Base-by-base conservation (phyloP, 2,113 vertebrate species). In the Mormoops blainvillei region DNA sequence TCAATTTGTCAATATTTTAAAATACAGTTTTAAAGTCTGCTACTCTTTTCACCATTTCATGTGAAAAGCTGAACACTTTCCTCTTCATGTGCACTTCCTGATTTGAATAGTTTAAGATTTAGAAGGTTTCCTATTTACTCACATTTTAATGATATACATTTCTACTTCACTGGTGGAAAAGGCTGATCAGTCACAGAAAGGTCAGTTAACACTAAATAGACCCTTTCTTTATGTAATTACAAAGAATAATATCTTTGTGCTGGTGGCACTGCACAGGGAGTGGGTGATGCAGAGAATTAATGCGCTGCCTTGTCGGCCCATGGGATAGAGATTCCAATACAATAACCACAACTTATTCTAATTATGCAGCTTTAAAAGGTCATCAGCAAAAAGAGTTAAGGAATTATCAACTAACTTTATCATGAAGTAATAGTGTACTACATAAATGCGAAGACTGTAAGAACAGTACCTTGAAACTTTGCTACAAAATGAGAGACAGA, bases 171-270 rank as follows among this genome's bases (percentile, higher is more conserved):
- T 93, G 81, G 95, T n/a, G 92, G 88, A 97, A 98, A 98, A 98
- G 97, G 97, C 95, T 97, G 98, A 98, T 98, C 98, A 97, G 90
- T 98, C 84, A 96, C 95, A 96, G 90, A 94, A 95, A 98, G 97
- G 98, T 98, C 97, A 97, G 98, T 98, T 98, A 97, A 98, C 96
- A 96, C 91, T 98, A 97, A 97, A 98, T 91, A 98, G 98, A 98
- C 87, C 95, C 96, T 97, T 98, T 96, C 93, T 97, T 98, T 97
- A 95, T 96, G 85, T 97, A 97, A 98, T 98, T 98, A 98, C 63
- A 96, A 98, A 98, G 96, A 97, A 96, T 97, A 97, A 96, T 97
- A 98, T 98, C 98, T 98, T 97, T 98, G 87, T 77, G 94, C 95
- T 97, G 98, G 96, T 94, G 80, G 68, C 67, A 76, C 26, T 97